phyloP scores from a whole-genome alignment of 2,888 invertebrate species.

The Chrysodeixis includens region DNA sequence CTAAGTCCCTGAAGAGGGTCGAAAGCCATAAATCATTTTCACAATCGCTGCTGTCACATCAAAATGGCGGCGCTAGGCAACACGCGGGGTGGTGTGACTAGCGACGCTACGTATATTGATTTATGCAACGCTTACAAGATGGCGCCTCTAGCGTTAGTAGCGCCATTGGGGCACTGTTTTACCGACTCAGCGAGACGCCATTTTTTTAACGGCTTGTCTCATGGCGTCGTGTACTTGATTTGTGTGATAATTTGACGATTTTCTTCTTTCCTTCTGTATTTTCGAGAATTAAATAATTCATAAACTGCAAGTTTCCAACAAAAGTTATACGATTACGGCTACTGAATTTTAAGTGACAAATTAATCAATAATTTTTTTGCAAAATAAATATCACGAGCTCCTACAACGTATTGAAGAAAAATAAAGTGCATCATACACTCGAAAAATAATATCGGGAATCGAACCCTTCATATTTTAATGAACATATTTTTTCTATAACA shows the following conservation, averaged over 20 bases:
- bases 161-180: neutral
- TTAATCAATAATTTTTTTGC: no score
- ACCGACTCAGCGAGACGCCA: neutral
- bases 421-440: no score
- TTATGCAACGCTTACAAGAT: neutral
- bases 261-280: no score
- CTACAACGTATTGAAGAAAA: no score
- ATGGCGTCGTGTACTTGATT: no score
- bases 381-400: no score
- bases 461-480: neutral
- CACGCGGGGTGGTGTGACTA: constrained; percentile 15
- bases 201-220: no score
- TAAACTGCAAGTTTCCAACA: no score
- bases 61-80: constrained; percentile 9
- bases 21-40: constrained; percentile 41
- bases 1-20: neutral
- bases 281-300: no score
- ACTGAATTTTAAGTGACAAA: no score
- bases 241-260: no score
- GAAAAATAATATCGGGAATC: neutral
- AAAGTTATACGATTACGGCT: no score
- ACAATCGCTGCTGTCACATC: constrained; percentile 11
- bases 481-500: neutral
- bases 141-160: neutral
- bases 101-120: constrained; percentile 13